Evolutionary conservation across 1,140 invertebrate species (phyloP), one percentile per base, ranked within the genome.

Genomic region (Drosophila kohkoa): DNA sequence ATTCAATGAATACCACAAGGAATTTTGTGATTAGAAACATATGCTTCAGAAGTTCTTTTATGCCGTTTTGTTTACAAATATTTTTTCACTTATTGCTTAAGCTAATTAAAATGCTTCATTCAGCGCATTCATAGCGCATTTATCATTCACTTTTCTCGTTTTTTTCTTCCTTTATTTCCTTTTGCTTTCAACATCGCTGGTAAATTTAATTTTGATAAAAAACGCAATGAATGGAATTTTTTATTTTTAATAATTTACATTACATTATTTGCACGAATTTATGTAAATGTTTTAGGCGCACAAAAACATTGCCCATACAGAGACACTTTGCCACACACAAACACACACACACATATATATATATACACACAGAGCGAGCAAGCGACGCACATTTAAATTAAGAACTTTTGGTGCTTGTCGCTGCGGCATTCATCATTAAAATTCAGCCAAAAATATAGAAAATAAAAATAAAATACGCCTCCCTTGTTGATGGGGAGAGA

Each of bases 351-450:
- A 25, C 28, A 45, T 15, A 58, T 15, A 30, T 1, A 57, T 8
- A 71, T 32, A 52, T 28, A 28, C 35, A 57, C 45, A 57, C 32
- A 59, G 38, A 25, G 43, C 20, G 20, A 25, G 20, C 20, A 10
- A 32, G 25, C 11, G 49, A 52, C 11, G 51, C 60, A 51, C 32
- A 63, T 63, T 63, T 63, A 76, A 78, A 65, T 57, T 54, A 16
- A 41, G 52, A 75, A 79, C 46, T 79, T 79, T 75, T 59, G 49
- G 25, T 81, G 71, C 55, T 75, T 58, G 65, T 43, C 57, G 28
- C 35, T 38, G 46, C 30, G 45, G 49, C 65, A 79, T 82, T 77
- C 80, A 79, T 83, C 81, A 83, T 83, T 83, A 77, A 83, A 83
- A 83, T 80, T 77, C 74, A 55, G 46, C 45, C 35, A 45, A 65